phyloP scores from a whole-genome alignment of 1,140 invertebrate species.

The Drosophila sp. region DNA sequence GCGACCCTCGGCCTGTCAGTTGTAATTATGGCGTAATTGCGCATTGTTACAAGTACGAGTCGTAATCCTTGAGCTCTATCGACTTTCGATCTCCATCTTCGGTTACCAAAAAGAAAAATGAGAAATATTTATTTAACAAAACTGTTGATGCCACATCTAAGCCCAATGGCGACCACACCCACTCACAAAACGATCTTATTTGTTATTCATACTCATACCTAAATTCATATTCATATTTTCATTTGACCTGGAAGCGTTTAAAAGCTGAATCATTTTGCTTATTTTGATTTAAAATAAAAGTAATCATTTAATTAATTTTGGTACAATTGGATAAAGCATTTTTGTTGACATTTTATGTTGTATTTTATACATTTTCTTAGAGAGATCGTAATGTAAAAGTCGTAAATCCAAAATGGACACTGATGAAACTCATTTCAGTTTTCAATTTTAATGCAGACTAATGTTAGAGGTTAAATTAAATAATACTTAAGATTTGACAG shows the following conservation, averaged over 20 bases:
- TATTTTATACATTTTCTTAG: no score
- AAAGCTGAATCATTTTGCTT: no score
- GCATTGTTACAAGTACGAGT: slow-evolving; percentile 32
- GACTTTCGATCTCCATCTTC: slow-evolving; percentile 41
- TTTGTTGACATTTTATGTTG: no score
- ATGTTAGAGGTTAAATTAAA: no score
- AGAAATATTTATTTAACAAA: neutral
- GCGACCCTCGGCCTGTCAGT: slow-evolving; percentile 12
- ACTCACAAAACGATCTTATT: neutral
- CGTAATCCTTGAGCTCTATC: slow-evolving; percentile 43
- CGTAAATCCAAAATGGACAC: no score
- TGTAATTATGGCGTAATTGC: slow-evolving; percentile 54
- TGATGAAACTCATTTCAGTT: no score
- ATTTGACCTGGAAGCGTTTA: neutral
- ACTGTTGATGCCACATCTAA: slow-evolving; percentile 10
- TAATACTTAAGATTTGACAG: no score
- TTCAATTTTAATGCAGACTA: no score
- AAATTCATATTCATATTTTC: neutral
- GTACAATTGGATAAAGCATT: no score
- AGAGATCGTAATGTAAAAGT: no score
- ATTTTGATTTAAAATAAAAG: no score
- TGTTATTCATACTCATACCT: neutral
- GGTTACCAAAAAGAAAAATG: slow-evolving; percentile 5
- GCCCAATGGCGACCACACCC: slow-evolving; percentile 13
- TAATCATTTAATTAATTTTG: no score